Conservation (phyloP, 2,888 invertebrate genomes). For the Fragum sueziense region DNA sequence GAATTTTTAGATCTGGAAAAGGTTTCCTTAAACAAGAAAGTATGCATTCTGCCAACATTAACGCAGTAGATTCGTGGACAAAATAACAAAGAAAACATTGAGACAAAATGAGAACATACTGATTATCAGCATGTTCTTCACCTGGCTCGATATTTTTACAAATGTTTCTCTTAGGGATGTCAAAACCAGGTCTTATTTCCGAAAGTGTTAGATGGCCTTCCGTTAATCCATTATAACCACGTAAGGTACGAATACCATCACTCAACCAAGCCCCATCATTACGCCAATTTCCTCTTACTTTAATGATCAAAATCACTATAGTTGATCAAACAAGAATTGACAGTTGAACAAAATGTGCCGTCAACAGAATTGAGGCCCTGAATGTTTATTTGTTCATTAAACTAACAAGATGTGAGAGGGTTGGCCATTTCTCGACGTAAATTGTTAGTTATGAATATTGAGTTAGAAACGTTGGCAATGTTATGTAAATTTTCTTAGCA, state of each 20-base stretch:
- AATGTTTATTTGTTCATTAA: not conserved
- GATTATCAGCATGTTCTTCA: no score
- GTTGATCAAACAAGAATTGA: not conserved
- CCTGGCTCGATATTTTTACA: no score
- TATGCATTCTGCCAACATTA: no score
- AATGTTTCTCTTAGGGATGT: no score
- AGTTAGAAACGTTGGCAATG: not conserved
- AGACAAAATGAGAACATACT: no score
- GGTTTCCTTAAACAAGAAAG: no score
- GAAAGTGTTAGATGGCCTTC: no score
- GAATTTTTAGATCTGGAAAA: no score
- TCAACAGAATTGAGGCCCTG: not conserved
- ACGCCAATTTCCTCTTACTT: not conserved
- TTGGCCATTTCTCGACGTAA: not conserved
- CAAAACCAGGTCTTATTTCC: no score
- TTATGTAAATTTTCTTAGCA: constrained; percentile 6
- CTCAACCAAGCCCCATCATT: not conserved
- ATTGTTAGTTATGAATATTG: constrained; percentile 1
- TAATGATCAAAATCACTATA: not conserved
- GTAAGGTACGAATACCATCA: not conserved
- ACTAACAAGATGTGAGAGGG: not conserved
- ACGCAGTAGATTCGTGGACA: no score
- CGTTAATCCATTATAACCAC: no score
- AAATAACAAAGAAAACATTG: no score
- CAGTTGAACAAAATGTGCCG: not conserved